Conservation (phyloP, 2,797 vertebrate species). For the Kryptopterus vitreolus region DNA sequence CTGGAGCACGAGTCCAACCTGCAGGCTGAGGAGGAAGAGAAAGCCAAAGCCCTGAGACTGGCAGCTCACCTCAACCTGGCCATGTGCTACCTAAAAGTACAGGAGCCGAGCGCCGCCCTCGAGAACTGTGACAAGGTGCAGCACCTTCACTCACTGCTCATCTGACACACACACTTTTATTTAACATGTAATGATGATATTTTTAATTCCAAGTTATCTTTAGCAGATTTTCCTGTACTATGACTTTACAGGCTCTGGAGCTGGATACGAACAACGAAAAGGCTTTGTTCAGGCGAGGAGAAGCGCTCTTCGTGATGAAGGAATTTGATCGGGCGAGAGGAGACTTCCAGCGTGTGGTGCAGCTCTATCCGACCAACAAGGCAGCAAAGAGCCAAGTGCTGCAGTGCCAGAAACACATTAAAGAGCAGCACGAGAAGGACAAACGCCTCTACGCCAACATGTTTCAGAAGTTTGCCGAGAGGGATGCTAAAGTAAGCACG, state of each 20-base stretch:
- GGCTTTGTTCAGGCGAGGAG: slow-evolving; percentile 91
- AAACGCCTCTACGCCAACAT: slow-evolving; percentile 97
- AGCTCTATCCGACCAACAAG: slow-evolving; percentile 93
- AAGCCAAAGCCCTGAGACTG: slow-evolving; percentile 80
- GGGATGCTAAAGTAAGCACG: slow-evolving; percentile 83
- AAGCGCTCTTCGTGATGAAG: slow-evolving; percentile 87
- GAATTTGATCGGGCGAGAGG: slow-evolving; percentile 87
- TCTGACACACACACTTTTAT: too few relatives aligned
- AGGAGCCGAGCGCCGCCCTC: slow-evolving; percentile 80
- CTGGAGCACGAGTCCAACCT: slow-evolving; percentile 87
- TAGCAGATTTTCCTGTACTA: too few relatives aligned
- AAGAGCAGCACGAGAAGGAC: slow-evolving; percentile 90
- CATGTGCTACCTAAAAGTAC: slow-evolving; percentile 93
- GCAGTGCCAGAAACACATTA: slow-evolving; percentile 87
- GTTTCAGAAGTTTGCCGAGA: slow-evolving; percentile 93
- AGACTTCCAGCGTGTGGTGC: slow-evolving; percentile 88
- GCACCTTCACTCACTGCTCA: neutral
- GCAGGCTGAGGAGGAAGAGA: slow-evolving; percentile 76
- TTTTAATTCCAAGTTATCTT: too few relatives aligned
- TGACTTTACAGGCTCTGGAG: slow-evolving; percentile 81
- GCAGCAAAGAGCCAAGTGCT: slow-evolving; percentile 86
- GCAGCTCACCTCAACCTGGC: slow-evolving; percentile 94
- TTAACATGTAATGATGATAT: too few relatives aligned
- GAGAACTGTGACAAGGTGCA: slow-evolving; percentile 94
- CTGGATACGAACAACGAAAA: slow-evolving; percentile 88